phyloP scores from a whole-genome alignment of 2,888 invertebrate species.

The Panzeria rudis region DNA sequence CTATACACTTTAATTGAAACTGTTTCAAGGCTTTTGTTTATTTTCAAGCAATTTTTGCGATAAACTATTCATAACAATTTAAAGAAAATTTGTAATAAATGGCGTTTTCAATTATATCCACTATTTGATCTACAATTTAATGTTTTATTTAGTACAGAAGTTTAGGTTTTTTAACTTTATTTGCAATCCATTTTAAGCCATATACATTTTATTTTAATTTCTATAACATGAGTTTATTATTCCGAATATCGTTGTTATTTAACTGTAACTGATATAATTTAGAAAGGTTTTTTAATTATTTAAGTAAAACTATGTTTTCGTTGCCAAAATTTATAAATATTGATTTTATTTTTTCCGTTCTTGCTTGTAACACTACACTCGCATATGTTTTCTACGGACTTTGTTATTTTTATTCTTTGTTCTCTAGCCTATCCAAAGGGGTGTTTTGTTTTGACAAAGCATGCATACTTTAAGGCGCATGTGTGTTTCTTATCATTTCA shows the following conservation, averaged over 20 bases:
- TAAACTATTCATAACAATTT: neutral
- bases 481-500: constrained; percentile 57
- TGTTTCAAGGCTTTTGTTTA: constrained; percentile 46
- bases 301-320: constrained; percentile 38
- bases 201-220: neutral
- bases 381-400: constrained; percentile 47
- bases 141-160: constrained; percentile 27
- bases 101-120: neutral
- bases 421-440: constrained; percentile 36
- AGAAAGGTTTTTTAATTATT: neutral
- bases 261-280: neutral
- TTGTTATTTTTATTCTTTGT: neutral
- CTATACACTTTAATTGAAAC: neutral
- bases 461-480: constrained; percentile 69
- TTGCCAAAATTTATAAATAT: constrained; percentile 56
- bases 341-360: constrained; percentile 61
- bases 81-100: neutral
- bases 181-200: neutral
- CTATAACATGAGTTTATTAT: neutral
- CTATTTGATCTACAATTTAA: constrained; percentile 43
- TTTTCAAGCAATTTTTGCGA: neutral
- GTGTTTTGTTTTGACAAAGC: constrained; percentile 60
- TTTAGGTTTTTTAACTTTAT: neutral
- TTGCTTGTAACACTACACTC: constrained; percentile 44
- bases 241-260: constrained; percentile 2